phyloP scores from a whole-genome alignment of 2,797 vertebrate genomes.

The Champsocephalus gunnari region DNA sequence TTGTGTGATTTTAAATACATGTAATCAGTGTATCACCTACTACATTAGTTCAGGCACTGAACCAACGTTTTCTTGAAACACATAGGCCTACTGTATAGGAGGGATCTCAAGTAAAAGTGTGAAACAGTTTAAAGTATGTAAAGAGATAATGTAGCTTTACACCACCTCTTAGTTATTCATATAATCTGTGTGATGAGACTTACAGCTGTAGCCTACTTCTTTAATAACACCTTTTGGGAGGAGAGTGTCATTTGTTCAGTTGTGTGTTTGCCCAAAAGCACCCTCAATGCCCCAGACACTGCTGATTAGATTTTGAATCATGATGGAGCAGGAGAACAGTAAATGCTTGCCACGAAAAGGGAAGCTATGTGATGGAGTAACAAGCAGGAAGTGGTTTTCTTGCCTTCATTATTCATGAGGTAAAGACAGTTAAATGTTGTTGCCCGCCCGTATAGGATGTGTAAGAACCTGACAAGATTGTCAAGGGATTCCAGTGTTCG shows the following conservation, averaged over 20 bases:
- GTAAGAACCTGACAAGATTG: too few relatives aligned
- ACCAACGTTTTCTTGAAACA: background rate
- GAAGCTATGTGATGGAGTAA: background rate
- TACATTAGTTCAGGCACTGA: background rate
- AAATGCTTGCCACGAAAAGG: background rate
- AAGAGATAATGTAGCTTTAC: background rate
- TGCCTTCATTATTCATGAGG: background rate
- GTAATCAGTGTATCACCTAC: background rate
- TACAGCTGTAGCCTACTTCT: constrained; percentile 11
- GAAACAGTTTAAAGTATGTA: background rate
- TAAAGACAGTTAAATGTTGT: background rate
- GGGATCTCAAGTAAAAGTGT: background rate
- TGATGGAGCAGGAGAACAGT: background rate
- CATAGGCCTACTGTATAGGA: too few relatives aligned
- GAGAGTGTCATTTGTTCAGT: constrained; percentile 35
- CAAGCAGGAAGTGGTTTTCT: background rate
- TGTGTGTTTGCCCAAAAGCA: constrained; percentile 30
- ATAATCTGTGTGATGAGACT: constrained; percentile 24
- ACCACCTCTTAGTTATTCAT: constrained; percentile 13
- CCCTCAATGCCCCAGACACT: constrained; percentile 7
- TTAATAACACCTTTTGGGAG: constrained; percentile 40
- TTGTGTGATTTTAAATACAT: too few relatives aligned
- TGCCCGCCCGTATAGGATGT: background rate
- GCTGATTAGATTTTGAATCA: constrained; percentile 22
- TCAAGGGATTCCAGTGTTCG: too few relatives aligned